Percentiles rank a stretch among this genome's conserved stretches.
Evolutionary conservation across 2,113 vertebrate genomes (phyloP).

Genomic region (Equus przewalskii): DNA sequence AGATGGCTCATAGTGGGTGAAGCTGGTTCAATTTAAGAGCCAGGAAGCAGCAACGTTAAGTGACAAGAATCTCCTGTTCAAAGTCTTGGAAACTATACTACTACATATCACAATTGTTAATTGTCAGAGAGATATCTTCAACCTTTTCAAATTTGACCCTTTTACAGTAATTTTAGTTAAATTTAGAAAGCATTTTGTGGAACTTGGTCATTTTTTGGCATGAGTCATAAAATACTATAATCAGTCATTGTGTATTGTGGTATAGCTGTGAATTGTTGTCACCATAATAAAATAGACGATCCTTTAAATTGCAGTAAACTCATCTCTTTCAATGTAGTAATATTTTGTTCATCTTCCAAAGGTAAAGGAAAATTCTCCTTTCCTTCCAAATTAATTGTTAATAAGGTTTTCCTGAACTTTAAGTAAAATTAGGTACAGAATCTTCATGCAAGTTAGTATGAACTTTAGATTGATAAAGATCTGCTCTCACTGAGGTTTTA

Average conservation of each 20-base stretch:
- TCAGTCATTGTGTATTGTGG: neutral
- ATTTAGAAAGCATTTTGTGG: slow-evolving; percentile 37
- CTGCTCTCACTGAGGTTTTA: neutral
- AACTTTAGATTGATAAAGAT: neutral
- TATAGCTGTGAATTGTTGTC: neutral
- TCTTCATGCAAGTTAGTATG: neutral
- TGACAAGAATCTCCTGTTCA: neutral
- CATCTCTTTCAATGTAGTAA: neutral
- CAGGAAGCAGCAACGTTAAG: neutral
- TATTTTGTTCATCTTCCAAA: neutral
- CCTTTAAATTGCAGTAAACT: neutral
- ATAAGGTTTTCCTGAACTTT: neutral
- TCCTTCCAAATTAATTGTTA: slow-evolving; percentile 37
- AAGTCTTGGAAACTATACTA: neutral
- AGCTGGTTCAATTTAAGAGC: slow-evolving; percentile 6
- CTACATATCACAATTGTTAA: neutral
- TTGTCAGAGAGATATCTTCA: neutral
- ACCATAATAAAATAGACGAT: neutral
- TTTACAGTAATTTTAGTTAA: neutral
- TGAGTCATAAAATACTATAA: neutral
- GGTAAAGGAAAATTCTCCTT: neutral
- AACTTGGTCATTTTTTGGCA: neutral
- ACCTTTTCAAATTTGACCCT: neutral
- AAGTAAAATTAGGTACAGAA: neutral
- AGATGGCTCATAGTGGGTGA: neutral